phyloP scores from a whole-genome alignment of 2,113 vertebrate genomes.

The Hirundichthys speculiger region DNA sequence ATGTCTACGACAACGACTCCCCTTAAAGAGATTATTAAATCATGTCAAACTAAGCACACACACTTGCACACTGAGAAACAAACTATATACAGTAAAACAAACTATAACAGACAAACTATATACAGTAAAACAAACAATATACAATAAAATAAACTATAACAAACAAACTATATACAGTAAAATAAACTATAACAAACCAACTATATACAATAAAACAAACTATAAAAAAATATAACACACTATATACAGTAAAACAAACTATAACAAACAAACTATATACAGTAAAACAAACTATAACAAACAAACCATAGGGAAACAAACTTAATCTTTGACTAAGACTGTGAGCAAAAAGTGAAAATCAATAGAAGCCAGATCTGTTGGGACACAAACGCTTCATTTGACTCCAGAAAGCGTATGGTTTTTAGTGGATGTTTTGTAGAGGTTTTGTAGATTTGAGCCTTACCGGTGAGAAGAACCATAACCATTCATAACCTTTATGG shows the following conservation, averaged over 20 bases:
- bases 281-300: background rate
- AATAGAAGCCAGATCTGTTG: too few species aligned
- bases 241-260: background rate
- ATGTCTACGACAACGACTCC: slow-evolving; percentile 79
- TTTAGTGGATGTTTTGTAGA: too few species aligned
- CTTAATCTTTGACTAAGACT: too few species aligned
- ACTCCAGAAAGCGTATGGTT: too few species aligned
- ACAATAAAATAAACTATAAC: background rate
- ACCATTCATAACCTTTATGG: too few species aligned
- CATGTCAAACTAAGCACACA: slow-evolving; percentile 18
- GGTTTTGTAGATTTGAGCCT: too few species aligned
- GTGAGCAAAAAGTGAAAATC: too few species aligned
- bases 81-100: background rate
- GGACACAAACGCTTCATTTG: too few species aligned
- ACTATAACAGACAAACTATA: background rate
- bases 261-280: slow-evolving; percentile 10
- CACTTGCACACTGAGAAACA: background rate
- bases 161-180: slow-evolving; percentile 11
- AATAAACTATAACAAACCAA: background rate
- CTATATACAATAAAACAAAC: background rate
- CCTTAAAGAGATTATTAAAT: slow-evolving; percentile 24
- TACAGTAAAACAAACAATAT: background rate
- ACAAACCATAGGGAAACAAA: background rate
- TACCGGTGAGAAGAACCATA: too few species aligned
- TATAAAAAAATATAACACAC: too few species aligned